Base-by-base conservation (phyloP, 2,888 invertebrate genomes). In the Odontocolon sp. region DNA sequence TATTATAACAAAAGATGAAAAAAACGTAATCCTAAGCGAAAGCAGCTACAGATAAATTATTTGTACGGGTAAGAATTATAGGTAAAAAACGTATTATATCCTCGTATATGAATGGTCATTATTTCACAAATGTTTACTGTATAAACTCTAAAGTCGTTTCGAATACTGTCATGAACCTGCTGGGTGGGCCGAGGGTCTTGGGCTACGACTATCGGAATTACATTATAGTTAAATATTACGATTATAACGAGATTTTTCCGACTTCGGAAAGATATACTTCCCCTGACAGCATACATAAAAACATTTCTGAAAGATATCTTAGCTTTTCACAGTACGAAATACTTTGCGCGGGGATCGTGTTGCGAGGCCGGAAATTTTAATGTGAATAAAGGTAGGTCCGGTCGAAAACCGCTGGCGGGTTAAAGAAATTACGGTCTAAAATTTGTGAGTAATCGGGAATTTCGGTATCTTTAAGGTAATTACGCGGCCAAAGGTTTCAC, bases 21-120 rank as follows among this genome's bases (percentile, higher is more conserved):
- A 66, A 68, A 56, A 61, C 47, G 67, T 61, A 72, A 14, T 67
- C 28, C 42, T 38, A 54, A 57, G 61, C 26, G 33, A 38, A 64
- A 61, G 40, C 50, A 47, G 64, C 50, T 59, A 38, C 61, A 56
- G 28, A 59, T 56, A 68, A 50, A 61, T 63, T 68, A 72, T 77
- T 71, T 72, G 71, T 72, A 77, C 67, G 67, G 56, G 40, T 71
- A 71, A 77, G 54, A 68, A 63, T 63, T 45, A 47, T 50, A 50
- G 16, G 8, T 23, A 50, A 68, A 38, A 45, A 64, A 63, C 33
- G 47, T 72, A 64, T 50, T 77, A 36, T 77, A 68, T 71, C 66
- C 61, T 77, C 68, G 63, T 72, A 77, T 42, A 50, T 56, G 61
- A 69, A 38, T 69, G 74, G 45, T 42, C 40, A 63, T 56, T 61